phyloP scores from a whole-genome alignment of 2,888 invertebrate species.

The Cephus spinipes region DNA sequence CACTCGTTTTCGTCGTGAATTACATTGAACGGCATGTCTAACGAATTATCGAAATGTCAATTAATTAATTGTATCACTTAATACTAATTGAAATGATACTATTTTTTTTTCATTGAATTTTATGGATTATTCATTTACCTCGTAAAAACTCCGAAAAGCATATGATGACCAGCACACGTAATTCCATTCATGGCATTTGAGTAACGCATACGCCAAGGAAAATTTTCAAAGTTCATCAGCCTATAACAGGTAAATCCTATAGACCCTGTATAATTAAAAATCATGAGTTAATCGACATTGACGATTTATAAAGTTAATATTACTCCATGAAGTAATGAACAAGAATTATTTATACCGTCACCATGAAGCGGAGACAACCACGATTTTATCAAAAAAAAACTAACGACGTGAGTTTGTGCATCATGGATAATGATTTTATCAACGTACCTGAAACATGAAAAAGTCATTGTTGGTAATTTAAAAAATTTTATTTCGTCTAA shows the following conservation, averaged over 20 bases:
- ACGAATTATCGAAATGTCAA: background rate
- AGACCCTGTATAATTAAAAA: conserved; percentile 5
- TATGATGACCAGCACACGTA: conserved; percentile 12
- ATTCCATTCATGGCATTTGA: conserved; percentile 7
- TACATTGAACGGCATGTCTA: background rate
- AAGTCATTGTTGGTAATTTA: background rate
- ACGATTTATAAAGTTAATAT: no score
- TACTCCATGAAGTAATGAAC: no score
- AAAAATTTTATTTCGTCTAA: background rate
- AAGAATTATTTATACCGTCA: conserved; percentile 9
- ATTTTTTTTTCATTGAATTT: no score
- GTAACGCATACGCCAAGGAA: conserved; percentile 10
- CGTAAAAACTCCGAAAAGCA: conserved; percentile 11
- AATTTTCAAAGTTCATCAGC: conserved; percentile 17
- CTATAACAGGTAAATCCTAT: conserved; percentile 18
- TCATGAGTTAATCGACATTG: no score
- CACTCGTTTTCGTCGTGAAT: conserved; percentile 18
- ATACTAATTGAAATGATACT: no score
- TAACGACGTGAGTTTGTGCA: conserved; percentile 14
- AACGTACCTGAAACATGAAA: conserved; percentile 10
- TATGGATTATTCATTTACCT: background rate
- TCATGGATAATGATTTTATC: conserved; percentile 15
- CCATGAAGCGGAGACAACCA: conserved; percentile 15
- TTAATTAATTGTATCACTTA: background rate
- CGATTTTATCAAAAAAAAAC: conserved; percentile 12